Evolutionary conservation across 2,888 invertebrate species (phyloP).

Genomic region (Neria commutata): DNA sequence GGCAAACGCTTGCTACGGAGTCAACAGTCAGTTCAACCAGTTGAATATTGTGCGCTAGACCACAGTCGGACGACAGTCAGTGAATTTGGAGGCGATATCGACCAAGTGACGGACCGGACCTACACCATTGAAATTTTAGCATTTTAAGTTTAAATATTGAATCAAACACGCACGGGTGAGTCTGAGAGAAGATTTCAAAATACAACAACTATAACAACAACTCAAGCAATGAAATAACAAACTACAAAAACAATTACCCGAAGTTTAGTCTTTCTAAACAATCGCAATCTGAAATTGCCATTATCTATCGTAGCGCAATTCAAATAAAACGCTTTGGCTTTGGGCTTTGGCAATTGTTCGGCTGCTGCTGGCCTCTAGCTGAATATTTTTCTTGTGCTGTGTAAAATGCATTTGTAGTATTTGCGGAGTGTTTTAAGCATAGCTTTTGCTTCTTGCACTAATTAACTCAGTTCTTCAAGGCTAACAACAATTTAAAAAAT

Average conservation of each 20-base stretch:
- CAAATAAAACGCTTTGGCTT: neutral
- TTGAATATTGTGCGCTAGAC: constrained; percentile 9
- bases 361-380: constrained; percentile 18
- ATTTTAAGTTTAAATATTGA: constrained; percentile 9
- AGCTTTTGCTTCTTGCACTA: constrained; percentile 5
- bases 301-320: no score
- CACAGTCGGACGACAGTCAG: constrained; percentile 2
- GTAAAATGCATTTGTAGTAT: neutral
- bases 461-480: constrained; percentile 24
- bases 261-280: constrained; percentile 4
- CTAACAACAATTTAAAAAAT: constrained; percentile 27
- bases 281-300: no score
- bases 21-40: no score
- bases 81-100: neutral
- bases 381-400: neutral
- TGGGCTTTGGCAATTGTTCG: constrained; percentile 19
- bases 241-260: neutral
- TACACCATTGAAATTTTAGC: constrained; percentile 7
- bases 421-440: constrained; percentile 2
- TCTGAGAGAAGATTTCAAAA: constrained; percentile 19
- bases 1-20: constrained; percentile 33
- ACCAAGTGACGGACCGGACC: no score
- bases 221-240: no score
- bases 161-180: constrained; percentile 9
- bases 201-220: neutral